Evolutionary conservation across 2,888 invertebrate genomes (phyloP).

Genomic region (Pterobdella sp.): DNA sequence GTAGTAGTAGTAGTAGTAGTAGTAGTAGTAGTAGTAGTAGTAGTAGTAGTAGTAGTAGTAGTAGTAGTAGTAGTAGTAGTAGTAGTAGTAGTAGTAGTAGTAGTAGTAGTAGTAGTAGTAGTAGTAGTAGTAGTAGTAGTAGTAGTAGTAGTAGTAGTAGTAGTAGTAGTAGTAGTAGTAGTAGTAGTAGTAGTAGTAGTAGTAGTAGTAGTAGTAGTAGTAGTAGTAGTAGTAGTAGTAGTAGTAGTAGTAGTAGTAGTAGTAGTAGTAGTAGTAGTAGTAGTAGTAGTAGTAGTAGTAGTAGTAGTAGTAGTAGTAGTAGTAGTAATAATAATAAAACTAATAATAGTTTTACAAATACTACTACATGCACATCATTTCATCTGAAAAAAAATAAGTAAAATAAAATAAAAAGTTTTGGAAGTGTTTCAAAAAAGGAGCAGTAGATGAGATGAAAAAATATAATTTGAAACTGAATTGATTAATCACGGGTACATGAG

Average conservation of each 20-base stretch:
- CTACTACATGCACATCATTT: neutral
- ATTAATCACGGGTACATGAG: too few relatives aligned
- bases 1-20: conserved; percentile 21
- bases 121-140: conserved; percentile 20
- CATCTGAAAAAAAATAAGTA: neutral
- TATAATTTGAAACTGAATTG: too few relatives aligned
- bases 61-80: conserved; percentile 21
- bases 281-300: conserved; percentile 21
- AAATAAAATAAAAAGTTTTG: neutral
- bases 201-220: conserved; percentile 21
- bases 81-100: conserved; percentile 21
- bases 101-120: conserved; percentile 21
- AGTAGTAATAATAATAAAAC: neutral
- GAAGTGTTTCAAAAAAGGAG: neutral
- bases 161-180: conserved; percentile 19
- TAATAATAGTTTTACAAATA: neutral
- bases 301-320: conserved; percentile 21
- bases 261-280: conserved; percentile 21
- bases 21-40: conserved; percentile 21
- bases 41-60: conserved; percentile 18
- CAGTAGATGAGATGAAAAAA: too few relatives aligned
- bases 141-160: conserved; percentile 19
- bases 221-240: conserved; percentile 21
- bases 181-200: conserved; percentile 14
- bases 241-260: conserved; percentile 21